These are phyloP conservation scores for Dromococcyx pavoninus DNA, from an alignment of 2,797 vertebrate genomes.

Conservation along the genomic window DNA sequence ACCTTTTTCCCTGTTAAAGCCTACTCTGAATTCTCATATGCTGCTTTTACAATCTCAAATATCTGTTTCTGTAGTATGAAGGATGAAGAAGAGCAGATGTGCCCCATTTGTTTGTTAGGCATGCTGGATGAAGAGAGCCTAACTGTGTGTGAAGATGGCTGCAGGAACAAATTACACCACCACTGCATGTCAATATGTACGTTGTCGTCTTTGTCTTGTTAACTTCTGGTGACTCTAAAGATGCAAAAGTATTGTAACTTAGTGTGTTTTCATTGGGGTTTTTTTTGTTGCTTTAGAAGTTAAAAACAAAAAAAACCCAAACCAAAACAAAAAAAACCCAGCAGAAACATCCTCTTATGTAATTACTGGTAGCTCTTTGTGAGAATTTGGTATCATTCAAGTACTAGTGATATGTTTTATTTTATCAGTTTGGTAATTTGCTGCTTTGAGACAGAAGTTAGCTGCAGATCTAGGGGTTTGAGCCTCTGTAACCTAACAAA, in stretches of 20 bases:
- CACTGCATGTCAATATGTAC: conserved; percentile 95
- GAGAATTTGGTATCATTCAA: not conserved
- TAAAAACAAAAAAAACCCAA: too few species aligned
- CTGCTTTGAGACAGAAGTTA: not conserved
- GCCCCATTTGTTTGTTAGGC: conserved; percentile 89
- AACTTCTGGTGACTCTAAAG: not conserved
- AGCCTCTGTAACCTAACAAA: not conserved
- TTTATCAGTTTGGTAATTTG: not conserved
- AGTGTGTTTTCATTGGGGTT: rapidly evolving
- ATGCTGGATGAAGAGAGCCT: conserved; percentile 92
- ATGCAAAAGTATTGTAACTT: not conserved
- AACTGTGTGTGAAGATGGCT: conserved; percentile 90
- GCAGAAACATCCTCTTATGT: not conserved
- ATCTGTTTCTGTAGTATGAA: conserved; percentile 78
- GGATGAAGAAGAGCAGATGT: conserved; percentile 92
- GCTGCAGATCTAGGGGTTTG: not conserved
- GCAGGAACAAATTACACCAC: conserved; percentile 90
- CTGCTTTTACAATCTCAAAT: not conserved
- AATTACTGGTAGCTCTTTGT: not conserved
- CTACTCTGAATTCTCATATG: not conserved
- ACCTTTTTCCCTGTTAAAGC: not conserved
- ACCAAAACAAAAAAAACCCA: too few species aligned
- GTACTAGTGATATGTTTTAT: not conserved
- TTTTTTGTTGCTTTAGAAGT: not conserved
- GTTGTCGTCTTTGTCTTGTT: conserved; percentile 44